Conservation (phyloP, 2,113 vertebrate genomes). For the Furnarius figulus region DNA sequence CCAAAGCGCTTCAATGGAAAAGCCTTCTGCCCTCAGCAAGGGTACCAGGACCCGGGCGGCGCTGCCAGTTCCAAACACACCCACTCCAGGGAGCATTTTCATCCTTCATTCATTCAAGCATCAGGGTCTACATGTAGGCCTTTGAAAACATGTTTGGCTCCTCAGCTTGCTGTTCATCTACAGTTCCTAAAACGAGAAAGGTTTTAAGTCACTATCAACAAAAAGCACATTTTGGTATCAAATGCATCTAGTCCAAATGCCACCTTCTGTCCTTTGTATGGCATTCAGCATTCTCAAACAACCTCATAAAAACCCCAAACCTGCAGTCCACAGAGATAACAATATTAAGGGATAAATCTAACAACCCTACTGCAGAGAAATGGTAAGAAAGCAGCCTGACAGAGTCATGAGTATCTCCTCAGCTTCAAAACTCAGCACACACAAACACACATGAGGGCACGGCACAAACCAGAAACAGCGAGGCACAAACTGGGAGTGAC, state of each 20-base stretch:
- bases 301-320: background rate
- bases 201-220: background rate
- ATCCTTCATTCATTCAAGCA: constrained; percentile 46
- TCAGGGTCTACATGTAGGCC: background rate
- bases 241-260: background rate
- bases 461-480: background rate
- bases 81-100: constrained; percentile 94
- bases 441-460: accelerated
- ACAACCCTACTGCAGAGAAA: background rate
- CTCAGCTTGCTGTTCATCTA: background rate
- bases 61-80: constrained; percentile 96
- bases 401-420: background rate
- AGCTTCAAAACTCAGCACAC: background rate
- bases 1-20: constrained; percentile 92
- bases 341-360: background rate
- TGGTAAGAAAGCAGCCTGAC: background rate
- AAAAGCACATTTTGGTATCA: background rate
- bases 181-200: constrained; percentile 44
- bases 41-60: constrained; percentile 90
- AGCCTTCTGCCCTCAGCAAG: constrained; percentile 90
- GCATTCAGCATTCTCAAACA: background rate
- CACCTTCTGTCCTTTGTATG: background rate
- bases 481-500: background rate
- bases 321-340: background rate
- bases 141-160: background rate